Percentiles rank a stretch among this genome's conserved stretches.
These are phyloP conservation scores for Dicrurus megarhynchus DNA, from an alignment of 2,113 vertebrate species.

Conservation along the genomic window DNA sequence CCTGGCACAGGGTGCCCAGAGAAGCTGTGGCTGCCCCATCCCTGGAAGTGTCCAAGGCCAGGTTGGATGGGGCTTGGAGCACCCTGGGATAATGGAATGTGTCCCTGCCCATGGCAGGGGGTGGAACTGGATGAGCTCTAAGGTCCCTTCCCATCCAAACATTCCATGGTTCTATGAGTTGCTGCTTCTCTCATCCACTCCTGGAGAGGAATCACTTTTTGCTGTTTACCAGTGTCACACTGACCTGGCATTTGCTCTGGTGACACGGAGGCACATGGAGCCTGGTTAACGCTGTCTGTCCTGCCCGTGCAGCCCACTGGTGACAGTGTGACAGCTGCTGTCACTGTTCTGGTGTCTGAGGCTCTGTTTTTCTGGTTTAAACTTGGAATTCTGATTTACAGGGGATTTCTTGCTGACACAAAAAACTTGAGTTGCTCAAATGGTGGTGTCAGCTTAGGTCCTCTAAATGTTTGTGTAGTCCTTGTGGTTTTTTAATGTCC, in stretches of 20 bases:
- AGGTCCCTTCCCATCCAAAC: background rate
- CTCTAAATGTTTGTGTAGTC: background rate
- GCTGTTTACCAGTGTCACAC: background rate
- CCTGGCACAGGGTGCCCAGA: background rate
- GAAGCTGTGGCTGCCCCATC: background rate
- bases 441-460: background rate
- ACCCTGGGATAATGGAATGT: background rate
- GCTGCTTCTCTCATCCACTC: background rate
- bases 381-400: background rate
- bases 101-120: background rate
- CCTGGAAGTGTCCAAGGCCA: background rate
- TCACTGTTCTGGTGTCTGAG: background rate
- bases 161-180: background rate
- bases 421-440: background rate
- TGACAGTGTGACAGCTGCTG: background rate
- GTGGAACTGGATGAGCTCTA: fast-evolving
- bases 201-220: background rate
- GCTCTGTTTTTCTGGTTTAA: background rate
- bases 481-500: background rate
- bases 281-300: fast-evolving
- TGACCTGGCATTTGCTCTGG: background rate
- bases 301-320: background rate
- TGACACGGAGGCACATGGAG: fast-evolving
- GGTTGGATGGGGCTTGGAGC: background rate
- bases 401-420: background rate